Percentiles rank a stretch among this genome's conserved stretches.
These are phyloP conservation scores for Yponomeuta plumbellus DNA, from an alignment of 2,888 invertebrate species.

Conservation along the genomic window DNA sequence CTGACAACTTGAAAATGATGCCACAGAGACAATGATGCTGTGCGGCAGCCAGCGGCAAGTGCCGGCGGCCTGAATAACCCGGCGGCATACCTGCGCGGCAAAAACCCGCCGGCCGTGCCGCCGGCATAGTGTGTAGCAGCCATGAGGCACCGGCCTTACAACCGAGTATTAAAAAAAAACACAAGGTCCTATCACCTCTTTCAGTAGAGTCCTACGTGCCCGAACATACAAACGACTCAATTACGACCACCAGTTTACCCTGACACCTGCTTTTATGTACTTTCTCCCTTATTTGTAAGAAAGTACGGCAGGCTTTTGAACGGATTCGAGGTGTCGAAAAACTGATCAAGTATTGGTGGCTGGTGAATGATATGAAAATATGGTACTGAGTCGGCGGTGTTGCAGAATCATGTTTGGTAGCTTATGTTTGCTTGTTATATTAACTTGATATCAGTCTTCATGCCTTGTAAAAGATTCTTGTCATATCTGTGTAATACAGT, in stretches of 20 bases:
- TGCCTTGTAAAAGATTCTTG: too few species aligned
- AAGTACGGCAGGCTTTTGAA: background rate
- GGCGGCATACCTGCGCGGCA: too few species aligned
- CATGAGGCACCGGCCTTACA: too few species aligned
- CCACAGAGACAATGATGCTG: too few species aligned
- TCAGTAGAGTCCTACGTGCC: slow-evolving; percentile 40
- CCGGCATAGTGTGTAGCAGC: too few species aligned
- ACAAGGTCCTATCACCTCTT: background rate
- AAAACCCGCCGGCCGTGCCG: too few species aligned
- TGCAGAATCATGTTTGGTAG: background rate
- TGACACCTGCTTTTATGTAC: slow-evolving; percentile 21
- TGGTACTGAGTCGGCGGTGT: background rate
- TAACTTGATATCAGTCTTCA: too few species aligned
- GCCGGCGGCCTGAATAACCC: too few species aligned
- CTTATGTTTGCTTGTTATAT: background rate
- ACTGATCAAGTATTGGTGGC: background rate
- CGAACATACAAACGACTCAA: slow-evolving; percentile 64
- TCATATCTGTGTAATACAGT: too few species aligned
- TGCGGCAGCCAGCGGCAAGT: too few species aligned
- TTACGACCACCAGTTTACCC: slow-evolving; percentile 50
- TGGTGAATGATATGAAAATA: background rate
- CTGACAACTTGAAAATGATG: too few species aligned
- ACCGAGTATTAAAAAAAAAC: background rate
- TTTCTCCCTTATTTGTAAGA: background rate
- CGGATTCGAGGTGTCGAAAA: background rate